phyloP scores from a whole-genome alignment of 1,140 invertebrate genomes.

The Pseudomyrmex dendroicus region DNA sequence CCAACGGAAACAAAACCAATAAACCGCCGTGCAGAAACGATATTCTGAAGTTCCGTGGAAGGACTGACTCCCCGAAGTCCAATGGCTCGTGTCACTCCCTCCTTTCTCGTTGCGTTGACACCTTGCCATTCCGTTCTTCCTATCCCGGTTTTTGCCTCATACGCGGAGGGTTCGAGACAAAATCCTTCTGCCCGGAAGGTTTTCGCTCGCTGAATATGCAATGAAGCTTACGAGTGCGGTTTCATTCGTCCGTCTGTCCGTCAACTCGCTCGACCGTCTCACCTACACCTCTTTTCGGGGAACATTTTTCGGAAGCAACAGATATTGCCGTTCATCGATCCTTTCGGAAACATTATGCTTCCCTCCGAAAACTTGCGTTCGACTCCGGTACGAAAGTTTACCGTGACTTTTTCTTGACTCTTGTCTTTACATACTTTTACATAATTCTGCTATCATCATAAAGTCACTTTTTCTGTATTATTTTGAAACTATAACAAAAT shows the following conservation, averaged over 20 bases:
- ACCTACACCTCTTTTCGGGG: background rate
- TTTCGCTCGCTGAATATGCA: slow-evolving; percentile 81
- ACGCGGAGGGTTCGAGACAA: slow-evolving; percentile 73
- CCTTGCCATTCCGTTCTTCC: background rate
- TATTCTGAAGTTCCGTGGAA: slow-evolving; percentile 69
- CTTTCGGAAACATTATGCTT: slow-evolving; percentile 30
- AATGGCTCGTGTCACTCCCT: slow-evolving; percentile 69
- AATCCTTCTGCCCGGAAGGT: slow-evolving; percentile 72
- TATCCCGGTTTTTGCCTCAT: background rate
- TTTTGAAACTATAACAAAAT: background rate
- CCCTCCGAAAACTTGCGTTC: background rate
- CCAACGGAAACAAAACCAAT: slow-evolving; percentile 78
- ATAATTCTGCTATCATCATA: slow-evolving; percentile 9
- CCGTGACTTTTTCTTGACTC: background rate
- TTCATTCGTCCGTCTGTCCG: slow-evolving; percentile 73
- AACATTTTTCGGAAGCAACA: slow-evolving; percentile 41
- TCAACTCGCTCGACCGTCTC: slow-evolving; percentile 55
- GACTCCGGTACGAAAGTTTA: background rate
- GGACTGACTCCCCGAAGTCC: slow-evolving; percentile 71
- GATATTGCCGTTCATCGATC: slow-evolving; percentile 48
- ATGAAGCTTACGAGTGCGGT: slow-evolving; percentile 77
- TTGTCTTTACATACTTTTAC: slow-evolving; percentile 34
- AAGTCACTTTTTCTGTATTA: background rate
- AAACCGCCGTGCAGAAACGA: slow-evolving; percentile 74
- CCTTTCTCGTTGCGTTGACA: slow-evolving; percentile 61